Evolutionary conservation across 2,888 invertebrate species (phyloP).

Genomic region (Nephrotoma flavescens): DNA sequence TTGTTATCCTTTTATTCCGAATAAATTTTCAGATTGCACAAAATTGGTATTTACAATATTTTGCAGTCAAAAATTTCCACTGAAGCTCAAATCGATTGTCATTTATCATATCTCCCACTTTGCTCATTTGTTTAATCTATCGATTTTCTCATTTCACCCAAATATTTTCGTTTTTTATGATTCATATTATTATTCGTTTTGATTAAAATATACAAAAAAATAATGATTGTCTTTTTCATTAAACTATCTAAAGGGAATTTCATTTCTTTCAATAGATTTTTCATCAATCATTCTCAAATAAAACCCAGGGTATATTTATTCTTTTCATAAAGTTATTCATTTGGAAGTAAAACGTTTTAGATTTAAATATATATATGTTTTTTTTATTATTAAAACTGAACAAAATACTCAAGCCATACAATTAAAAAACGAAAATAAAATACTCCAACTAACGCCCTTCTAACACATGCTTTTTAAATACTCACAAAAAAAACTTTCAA

Average conservation of each 20-base stretch:
- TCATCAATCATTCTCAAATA: background rate
- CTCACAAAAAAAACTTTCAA: background rate
- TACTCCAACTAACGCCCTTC: background rate
- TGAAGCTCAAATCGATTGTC: too few relatives aligned
- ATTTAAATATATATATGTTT: background rate
- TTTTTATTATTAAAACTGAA: background rate
- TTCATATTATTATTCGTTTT: background rate
- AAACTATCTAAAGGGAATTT: background rate
- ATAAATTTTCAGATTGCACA: too few relatives aligned
- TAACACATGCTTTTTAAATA: background rate
- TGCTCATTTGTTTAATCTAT: background rate
- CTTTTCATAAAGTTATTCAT: background rate
- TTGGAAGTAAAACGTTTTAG: background rate
- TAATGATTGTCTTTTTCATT: background rate
- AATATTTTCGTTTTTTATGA: background rate
- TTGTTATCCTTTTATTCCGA: too few relatives aligned
- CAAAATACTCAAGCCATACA: background rate
- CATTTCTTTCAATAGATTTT: background rate
- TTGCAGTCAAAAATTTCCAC: too few relatives aligned
- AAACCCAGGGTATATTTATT: background rate
- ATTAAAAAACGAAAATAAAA: background rate
- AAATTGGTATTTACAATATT: too few relatives aligned
- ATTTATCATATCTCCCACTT: background rate
- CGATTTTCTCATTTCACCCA: background rate
- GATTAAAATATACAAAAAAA: background rate